Evolutionary conservation across 2,113 vertebrate genomes (phyloP).

Genomic region (Phrynosoma blainvillii): DNA sequence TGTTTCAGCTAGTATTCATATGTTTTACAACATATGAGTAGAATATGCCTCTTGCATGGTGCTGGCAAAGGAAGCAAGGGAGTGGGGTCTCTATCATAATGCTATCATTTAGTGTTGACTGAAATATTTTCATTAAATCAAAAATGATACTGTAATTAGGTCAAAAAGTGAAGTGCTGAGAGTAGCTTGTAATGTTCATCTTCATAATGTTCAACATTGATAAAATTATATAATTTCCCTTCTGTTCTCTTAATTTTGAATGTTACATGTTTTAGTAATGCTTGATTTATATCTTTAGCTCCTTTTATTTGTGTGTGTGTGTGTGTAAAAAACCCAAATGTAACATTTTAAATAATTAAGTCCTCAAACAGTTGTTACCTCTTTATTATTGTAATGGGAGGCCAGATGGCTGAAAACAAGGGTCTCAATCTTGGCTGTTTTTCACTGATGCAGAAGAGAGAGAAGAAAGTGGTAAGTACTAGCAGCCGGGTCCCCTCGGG

Average conservation of each 20-base stretch:
- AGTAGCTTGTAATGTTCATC: accelerated
- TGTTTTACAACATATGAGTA: not conserved
- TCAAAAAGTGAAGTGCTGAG: not conserved
- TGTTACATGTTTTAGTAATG: slow-evolving; percentile 13
- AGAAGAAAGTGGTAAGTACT: slow-evolving; percentile 43
- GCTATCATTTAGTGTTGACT: not conserved
- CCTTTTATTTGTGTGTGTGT: not conserved
- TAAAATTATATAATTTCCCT: slow-evolving; percentile 8
- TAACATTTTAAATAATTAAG: slow-evolving; percentile 38
- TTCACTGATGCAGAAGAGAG: slow-evolving; percentile 54
- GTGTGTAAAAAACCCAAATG: not conserved
- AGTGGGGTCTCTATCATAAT: not conserved
- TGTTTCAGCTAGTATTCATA: not conserved
- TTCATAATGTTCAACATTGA: not conserved
- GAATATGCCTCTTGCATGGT: not conserved
- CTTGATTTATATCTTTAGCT: not conserved
- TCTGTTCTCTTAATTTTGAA: slow-evolving; percentile 21
- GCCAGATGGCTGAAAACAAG: slow-evolving; percentile 63
- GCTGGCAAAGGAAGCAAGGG: not conserved
- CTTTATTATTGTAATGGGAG: slow-evolving; percentile 46
- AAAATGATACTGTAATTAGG: not conserved
- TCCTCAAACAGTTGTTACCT: not conserved
- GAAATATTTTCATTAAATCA: slow-evolving; percentile 6
- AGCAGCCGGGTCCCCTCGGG: slow-evolving; percentile 35
- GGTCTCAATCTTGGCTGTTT: slow-evolving; percentile 53